These are phyloP conservation scores for Callocephalon fimbriatum DNA, from an alignment of 2,113 vertebrate genomes.

Conservation along the genomic window DNA sequence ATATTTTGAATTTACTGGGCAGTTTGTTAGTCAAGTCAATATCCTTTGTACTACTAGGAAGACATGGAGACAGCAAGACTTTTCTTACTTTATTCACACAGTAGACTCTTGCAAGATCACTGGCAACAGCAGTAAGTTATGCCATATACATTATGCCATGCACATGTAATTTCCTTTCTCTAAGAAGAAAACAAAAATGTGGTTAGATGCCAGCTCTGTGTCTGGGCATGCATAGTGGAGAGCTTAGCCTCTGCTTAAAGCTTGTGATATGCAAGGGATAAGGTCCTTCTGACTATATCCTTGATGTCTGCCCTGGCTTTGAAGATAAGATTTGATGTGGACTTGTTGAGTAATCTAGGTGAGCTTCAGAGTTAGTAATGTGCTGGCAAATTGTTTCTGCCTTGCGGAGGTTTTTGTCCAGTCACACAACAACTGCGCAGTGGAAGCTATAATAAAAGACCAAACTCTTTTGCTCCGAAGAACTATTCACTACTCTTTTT, in stretches of 20 bases:
- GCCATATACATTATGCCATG: neutral
- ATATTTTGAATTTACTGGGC: neutral
- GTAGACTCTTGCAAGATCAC: neutral
- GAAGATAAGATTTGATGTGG: conserved; percentile 13
- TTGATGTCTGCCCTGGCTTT: neutral
- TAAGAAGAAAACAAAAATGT: neutral
- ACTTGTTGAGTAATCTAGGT: neutral
- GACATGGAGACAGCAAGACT: neutral
- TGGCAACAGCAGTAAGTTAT: neutral
- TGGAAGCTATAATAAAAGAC: neutral
- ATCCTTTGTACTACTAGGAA: neutral
- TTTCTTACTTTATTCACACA: neutral
- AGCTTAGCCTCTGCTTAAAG: neutral
- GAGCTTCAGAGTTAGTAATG: neutral
- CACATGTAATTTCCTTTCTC: neutral
- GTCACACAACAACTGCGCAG: neutral
- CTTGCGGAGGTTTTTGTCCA: neutral
- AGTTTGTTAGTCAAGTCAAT: neutral
- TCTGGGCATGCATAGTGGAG: neutral
- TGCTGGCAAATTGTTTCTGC: neutral
- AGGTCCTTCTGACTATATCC: conserved; percentile 2
- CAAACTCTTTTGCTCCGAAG: neutral
- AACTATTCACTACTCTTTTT: neutral
- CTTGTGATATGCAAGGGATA: neutral
- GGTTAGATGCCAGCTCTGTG: neutral